Conservation (phyloP, 2,888 invertebrate species). For the Melieria crassipennis region DNA sequence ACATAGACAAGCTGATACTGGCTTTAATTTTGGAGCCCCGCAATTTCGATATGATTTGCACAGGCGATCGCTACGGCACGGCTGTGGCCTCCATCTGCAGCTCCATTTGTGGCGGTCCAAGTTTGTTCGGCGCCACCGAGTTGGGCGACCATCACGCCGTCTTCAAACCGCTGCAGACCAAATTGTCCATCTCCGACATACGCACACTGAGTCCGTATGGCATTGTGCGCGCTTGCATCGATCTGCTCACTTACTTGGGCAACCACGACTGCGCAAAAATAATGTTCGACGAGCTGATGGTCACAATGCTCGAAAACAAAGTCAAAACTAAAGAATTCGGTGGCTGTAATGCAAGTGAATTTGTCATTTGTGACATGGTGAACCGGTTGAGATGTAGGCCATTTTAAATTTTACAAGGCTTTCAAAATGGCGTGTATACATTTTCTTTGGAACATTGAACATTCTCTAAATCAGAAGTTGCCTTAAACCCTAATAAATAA, state of each 20-base stretch:
- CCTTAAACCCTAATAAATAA: too few relatives aligned
- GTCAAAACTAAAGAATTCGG: constrained; percentile 22
- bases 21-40: constrained; percentile 47
- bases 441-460: too few relatives aligned
- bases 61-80: constrained; percentile 55
- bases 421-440: too few relatives aligned
- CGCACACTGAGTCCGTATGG: constrained; percentile 44
- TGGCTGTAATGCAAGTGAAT: constrained; percentile 22
- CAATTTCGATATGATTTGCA: constrained; percentile 52
- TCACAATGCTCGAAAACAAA: constrained; percentile 17
- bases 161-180: constrained; percentile 58
- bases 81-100: constrained; percentile 52
- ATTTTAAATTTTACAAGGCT: too few relatives aligned
- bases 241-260: constrained; percentile 26
- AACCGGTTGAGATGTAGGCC: constrained; percentile 25
- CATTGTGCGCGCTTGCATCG: constrained; percentile 29
- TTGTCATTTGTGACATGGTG: constrained; percentile 30
- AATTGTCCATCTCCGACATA: constrained; percentile 51
- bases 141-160: constrained; percentile 53
- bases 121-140: constrained; percentile 53
- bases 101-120: constrained; percentile 55
- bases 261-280: constrained; percentile 11
- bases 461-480: too few relatives aligned
- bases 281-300: constrained; percentile 20
- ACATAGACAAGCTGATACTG: constrained; percentile 46